Conservation (phyloP, 1,140 invertebrate species). For the Temnothorax nylanderi region DNA sequence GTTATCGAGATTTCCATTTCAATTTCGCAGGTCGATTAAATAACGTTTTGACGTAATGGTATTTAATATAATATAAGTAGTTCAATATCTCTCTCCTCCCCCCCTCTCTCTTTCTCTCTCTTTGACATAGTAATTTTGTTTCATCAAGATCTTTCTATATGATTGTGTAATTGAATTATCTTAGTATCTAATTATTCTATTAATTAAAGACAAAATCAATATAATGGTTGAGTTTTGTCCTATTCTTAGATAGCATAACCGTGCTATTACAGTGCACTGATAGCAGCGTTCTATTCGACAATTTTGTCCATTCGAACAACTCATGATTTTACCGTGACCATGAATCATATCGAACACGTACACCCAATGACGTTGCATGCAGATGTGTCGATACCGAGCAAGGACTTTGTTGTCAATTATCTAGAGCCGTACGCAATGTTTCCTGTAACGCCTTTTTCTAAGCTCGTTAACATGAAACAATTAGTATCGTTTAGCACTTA, state of each 20-base stretch:
- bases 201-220: neutral
- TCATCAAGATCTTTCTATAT: neutral
- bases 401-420: constrained; percentile 50
- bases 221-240: neutral
- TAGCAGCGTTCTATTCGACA: neutral
- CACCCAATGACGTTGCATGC: constrained; percentile 23
- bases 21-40: neutral
- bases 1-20: neutral
- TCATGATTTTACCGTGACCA: constrained; percentile 69
- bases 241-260: neutral
- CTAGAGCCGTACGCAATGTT: neutral
- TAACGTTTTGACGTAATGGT: neutral
- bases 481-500: neutral
- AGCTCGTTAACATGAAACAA: neutral
- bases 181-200: neutral
- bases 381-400: constrained; percentile 39
- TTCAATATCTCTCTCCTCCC: neutral
- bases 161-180: neutral
- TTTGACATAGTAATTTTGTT: neutral
- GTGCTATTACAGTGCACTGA: neutral
- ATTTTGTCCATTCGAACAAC: constrained; percentile 29
- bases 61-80: constrained; percentile 17
- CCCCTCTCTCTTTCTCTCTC: neutral
- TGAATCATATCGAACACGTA: constrained; percentile 61
- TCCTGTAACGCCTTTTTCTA: neutral